A percentile compares a stretch with the other conserved stretches of the same genome.
These are phyloP conservation scores for Diabrotica virgifera DNA, from an alignment of 1,140 invertebrate species.

Conservation along the genomic window DNA sequence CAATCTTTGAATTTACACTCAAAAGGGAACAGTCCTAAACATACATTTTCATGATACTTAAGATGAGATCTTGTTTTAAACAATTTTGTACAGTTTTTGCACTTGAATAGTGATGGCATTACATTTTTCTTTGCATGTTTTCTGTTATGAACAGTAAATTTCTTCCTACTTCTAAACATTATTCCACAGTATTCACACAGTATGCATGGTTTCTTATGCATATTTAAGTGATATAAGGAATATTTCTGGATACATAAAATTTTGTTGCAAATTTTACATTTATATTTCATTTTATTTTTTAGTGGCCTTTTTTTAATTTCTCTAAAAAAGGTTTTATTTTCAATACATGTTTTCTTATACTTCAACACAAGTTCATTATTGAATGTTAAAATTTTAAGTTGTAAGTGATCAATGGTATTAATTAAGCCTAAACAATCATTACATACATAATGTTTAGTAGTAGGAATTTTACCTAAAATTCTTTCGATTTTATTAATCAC, in stretches of 20 bases:
- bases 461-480: constrained; percentile 32
- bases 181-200: constrained; percentile 33
- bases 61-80: constrained; percentile 33
- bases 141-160: constrained; percentile 23
- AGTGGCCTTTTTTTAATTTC: constrained; percentile 6
- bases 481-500: constrained; percentile 37
- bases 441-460: constrained; percentile 38
- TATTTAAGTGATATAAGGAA: constrained; percentile 21
- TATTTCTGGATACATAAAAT: constrained; percentile 21
- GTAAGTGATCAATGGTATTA: constrained; percentile 43
- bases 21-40: constrained; percentile 39
- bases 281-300: constrained; percentile 18
- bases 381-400: constrained; percentile 36
- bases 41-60: constrained; percentile 43
- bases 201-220: constrained; percentile 23
- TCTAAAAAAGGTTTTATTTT: constrained; percentile 21
- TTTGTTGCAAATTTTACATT: constrained; percentile 33
- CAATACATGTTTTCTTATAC: constrained; percentile 29
- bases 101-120: constrained; percentile 23
- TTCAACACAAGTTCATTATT: constrained; percentile 36
- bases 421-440: constrained; percentile 41
- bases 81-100: constrained; percentile 26
- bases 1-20: constrained; percentile 36
- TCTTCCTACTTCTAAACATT: constrained; percentile 11
- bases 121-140: constrained; percentile 16